Evolutionary conservation across 2,888 invertebrate genomes (phyloP).

Genomic region (Volucella inanis): DNA sequence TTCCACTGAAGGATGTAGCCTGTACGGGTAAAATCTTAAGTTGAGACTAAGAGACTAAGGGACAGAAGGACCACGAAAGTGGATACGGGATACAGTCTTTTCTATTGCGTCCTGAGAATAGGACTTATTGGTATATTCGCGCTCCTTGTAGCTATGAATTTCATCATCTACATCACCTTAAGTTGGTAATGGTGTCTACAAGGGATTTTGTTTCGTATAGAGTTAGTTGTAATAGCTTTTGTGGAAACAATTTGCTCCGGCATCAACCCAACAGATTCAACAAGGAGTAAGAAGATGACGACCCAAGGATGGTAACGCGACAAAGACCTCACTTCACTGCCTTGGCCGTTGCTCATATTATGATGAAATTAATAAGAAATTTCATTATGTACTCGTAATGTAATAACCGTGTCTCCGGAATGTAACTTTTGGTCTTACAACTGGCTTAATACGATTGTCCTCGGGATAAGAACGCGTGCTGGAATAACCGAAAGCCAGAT

Average conservation of each 20-base stretch:
- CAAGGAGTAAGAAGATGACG: slow-evolving; percentile 1
- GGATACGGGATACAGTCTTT: no score
- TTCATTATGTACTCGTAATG: slow-evolving; percentile 50
- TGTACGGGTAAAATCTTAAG: slow-evolving; percentile 13
- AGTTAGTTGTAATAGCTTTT: slow-evolving; percentile 56
- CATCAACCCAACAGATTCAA: slow-evolving; percentile 30
- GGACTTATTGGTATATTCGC: background rate
- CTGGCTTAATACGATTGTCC: slow-evolving; percentile 35
- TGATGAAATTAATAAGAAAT: slow-evolving; percentile 60
- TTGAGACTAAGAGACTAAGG: background rate
- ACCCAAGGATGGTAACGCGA: no score
- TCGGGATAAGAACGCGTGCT: slow-evolving; percentile 29
- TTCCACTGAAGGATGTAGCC: slow-evolving; percentile 33
- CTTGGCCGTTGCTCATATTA: slow-evolving; percentile 39
- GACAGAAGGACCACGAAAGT: no score
- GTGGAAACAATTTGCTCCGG: slow-evolving; percentile 64
- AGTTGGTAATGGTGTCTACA: background rate
- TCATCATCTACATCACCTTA: background rate
- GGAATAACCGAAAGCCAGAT: background rate
- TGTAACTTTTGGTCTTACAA: slow-evolving; percentile 59
- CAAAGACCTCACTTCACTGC: background rate
- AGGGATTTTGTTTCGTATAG: slow-evolving; percentile 38
- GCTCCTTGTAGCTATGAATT: background rate
- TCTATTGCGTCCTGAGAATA: slow-evolving; percentile 32
- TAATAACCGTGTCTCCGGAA: slow-evolving; percentile 48